Evolutionary conservation across 2,113 vertebrate species (phyloP).

Genomic region (Lepus americanus): DNA sequence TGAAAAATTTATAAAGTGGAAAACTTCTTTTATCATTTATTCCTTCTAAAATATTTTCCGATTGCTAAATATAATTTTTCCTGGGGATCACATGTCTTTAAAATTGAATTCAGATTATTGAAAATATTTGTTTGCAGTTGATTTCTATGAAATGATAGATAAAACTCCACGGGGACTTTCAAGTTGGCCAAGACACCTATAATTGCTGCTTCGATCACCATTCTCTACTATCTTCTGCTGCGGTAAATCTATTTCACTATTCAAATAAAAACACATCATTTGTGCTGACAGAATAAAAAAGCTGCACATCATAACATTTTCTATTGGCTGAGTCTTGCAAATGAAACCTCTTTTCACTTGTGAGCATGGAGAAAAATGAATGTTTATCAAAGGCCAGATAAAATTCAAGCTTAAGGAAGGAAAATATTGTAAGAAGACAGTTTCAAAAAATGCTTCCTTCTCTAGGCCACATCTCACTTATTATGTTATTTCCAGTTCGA

Average conservation of each 20-base stretch:
- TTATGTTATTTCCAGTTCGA: conserved; percentile 42
- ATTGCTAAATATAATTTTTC: conserved; percentile 78
- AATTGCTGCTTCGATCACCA: conserved; percentile 56
- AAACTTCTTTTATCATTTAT: not conserved
- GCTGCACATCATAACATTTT: not conserved
- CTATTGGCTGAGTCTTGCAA: not conserved
- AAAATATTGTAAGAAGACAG: conserved; percentile 25
- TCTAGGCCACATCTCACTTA: not conserved
- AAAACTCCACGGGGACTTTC: conserved; percentile 71
- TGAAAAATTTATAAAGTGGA: not conserved
- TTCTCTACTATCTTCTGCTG: not conserved
- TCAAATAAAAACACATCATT: conserved; percentile 34
- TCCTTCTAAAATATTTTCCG: conserved; percentile 67
- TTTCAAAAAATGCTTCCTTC: conserved; percentile 28
- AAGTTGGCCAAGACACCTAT: conserved; percentile 73
- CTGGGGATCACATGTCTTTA: not conserved
- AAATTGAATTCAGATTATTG: conserved; percentile 69
- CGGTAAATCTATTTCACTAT: not conserved
- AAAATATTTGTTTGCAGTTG: conserved; percentile 81
- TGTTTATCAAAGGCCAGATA: not conserved
- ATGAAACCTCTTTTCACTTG: not conserved
- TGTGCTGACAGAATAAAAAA: not conserved
- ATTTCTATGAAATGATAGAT: conserved; percentile 79
- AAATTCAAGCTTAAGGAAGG: not conserved
- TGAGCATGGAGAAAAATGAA: not conserved